Conservation (phyloP, 2,113 vertebrate genomes). For the Nanger granti region DNA sequence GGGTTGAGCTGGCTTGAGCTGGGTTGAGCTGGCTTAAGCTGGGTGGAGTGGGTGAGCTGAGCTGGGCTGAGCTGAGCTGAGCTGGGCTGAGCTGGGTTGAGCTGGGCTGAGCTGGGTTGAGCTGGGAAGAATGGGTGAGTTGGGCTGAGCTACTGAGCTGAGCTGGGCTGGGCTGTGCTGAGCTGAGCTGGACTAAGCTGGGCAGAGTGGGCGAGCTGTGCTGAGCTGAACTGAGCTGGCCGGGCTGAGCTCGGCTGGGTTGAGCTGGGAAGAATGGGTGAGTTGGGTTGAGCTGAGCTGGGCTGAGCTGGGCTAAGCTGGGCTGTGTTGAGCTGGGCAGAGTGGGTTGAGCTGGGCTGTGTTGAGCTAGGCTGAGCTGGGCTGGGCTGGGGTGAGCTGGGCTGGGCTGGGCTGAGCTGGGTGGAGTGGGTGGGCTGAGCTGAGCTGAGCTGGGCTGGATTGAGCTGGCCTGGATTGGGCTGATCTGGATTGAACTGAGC, state of each 20-base stretch:
- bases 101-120: rapidly evolving
- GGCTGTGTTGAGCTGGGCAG: not conserved
- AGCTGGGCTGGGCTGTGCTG: not conserved
- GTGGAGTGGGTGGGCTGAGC: not conserved
- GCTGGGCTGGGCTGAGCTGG: not conserved
- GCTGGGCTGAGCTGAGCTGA: rapidly evolving
- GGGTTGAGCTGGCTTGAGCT: rapidly evolving
- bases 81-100: no score
- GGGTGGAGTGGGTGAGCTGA: no score
- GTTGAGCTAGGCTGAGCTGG: rapidly evolving
- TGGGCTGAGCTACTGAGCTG: not conserved
- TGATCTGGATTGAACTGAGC: not conserved
- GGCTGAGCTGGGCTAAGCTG: rapidly evolving
- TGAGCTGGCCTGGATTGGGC: no score
- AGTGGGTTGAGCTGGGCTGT: no score
- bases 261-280: no score
- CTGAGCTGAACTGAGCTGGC: rapidly evolving
- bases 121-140: rapidly evolving
- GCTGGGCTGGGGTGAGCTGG: rapidly evolving
- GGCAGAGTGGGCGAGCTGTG: no score
- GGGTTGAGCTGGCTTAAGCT: rapidly evolving
- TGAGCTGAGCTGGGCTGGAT: rapidly evolving
- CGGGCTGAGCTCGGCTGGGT: rapidly evolving
- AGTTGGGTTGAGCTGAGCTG: rapidly evolving
- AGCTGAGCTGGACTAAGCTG: no score